Base-by-base conservation (phyloP, 2,113 vertebrate genomes). In the Indri indri region DNA sequence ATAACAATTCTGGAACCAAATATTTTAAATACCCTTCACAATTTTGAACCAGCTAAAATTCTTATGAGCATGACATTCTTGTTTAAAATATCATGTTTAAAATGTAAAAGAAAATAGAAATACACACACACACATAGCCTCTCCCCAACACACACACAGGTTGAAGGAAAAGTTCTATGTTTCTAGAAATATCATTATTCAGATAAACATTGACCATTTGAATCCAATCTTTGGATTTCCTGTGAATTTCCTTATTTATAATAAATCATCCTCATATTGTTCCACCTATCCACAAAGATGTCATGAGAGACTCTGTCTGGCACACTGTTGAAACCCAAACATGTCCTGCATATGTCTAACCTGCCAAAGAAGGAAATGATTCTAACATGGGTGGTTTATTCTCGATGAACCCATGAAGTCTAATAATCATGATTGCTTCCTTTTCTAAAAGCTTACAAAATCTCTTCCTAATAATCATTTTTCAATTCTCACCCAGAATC, bases 381-480 rank as follows among this genome's bases (percentile, higher is more conserved):
- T 54, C 4, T 32, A 82, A 7, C 3, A 73, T 32, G 27, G 18
- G 23, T 83, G 61, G 22, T 73, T 95, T 77, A 76, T 52, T 88
- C 13, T 73, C 65, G 32, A n/a, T 83, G 65, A 95, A 73, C 5
- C 9, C 54, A 16, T 30, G 22, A 81, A 81, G n/a, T 92, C 40
- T 73, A 89, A 93, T 45, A 73, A 52, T 70, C 6, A 27, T 8
- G 11, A 74, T 10, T 79, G 2, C 52, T 97, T 94, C 65, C 32
- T 74, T 80, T 79, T 90, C 85, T 34, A 90, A 85, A 73, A 81
- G 34, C n/a, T 95, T 88, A 11, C 9, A 88, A 83, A 80, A 63
- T 63, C 0, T 84, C 42, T 88, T 52, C 22, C 47, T 47, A 94
- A 74, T n/a, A 42, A 37, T 57, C 6, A 1, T 12, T 88, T 96